Base-by-base conservation (phyloP, 2,888 invertebrate genomes). In the Orthonychiurus folsomi region DNA sequence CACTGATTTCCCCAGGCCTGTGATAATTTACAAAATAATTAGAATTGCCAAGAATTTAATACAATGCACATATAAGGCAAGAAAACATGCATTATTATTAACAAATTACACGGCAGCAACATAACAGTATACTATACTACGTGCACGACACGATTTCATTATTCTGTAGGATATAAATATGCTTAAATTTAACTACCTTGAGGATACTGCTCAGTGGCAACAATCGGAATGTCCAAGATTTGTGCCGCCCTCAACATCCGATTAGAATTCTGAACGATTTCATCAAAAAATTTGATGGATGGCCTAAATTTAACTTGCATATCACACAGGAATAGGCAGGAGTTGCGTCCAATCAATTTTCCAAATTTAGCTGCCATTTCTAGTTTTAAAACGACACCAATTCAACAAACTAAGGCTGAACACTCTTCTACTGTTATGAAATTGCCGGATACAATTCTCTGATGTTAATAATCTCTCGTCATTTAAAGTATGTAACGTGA, bases 131-230 rank as follows among this genome's bases (percentile, higher is more conserved):
- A n/a, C n/a, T n/a, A n/a, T n/a, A n/a, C n/a, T n/a, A n/a, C n/a
- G n/a, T n/a, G n/a, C n/a, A n/a, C n/a, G n/a, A n/a, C n/a, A n/a
- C n/a, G n/a, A n/a, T n/a, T n/a, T n/a, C n/a, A n/a, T n/a, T n/a
- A n/a, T n/a, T n/a, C n/a, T n/a, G n/a, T n/a, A n/a, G n/a, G n/a
- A n/a, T n/a, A n/a, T n/a, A n/a, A 47, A 47, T 12, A 47, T 15
- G 12, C 12, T 15, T 47, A 15, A 15, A 47, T 15, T 5, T 48
- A 54, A 56, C 57, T 60, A 76, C 80, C 83, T 77, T 82, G 81
- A 0, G 83, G 82, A 73, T 83, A 82, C 70, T 84, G 83, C 71
- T 84, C 83, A 0, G 83, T 84, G 12, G 80, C 81, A 55, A 83
- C 68, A 12, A 81, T 77, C 1, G 81, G 81, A 66, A 83, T 77